These are phyloP conservation scores for Gorsachius goisagi DNA, from an alignment of 2,113 vertebrate genomes.

Conservation along the genomic window DNA sequence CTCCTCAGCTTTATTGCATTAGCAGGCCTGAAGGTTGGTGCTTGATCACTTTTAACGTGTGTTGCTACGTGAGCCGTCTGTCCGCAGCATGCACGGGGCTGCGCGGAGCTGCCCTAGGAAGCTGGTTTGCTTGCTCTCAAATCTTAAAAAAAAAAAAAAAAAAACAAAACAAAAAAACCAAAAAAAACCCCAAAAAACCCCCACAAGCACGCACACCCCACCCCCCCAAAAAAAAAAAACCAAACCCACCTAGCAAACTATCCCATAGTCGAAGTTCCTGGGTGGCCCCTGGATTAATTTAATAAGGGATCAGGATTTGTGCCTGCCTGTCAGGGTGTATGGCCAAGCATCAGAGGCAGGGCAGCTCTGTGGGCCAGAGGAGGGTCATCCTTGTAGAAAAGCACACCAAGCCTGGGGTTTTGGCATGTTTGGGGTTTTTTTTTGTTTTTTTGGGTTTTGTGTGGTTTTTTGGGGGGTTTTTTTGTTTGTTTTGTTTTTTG, in stretches of 20 bases:
- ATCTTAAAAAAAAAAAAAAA: background rate
- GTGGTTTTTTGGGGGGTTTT: no score
- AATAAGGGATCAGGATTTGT: background rate
- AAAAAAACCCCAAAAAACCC: no score
- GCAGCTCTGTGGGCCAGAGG: background rate
- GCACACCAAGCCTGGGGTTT: accelerated
- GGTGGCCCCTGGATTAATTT: background rate
- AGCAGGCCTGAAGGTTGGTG: background rate
- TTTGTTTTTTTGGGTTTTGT: no score
- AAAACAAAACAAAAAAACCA: no score
- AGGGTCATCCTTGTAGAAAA: background rate
- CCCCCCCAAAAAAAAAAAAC: no score
- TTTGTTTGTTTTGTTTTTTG: no score
- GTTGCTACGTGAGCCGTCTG: background rate
- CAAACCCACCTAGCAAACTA: background rate
- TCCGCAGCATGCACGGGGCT: accelerated
- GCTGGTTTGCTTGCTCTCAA: background rate
- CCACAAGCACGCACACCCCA: no score
- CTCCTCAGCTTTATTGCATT: background rate
- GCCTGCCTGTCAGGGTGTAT: background rate
- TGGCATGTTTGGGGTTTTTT: background rate
- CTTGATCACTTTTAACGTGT: background rate
- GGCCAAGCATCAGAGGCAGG: background rate
- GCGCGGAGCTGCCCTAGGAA: background rate
- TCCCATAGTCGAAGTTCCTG: background rate